Evolutionary conservation across 2,888 invertebrate genomes (phyloP), one percentile per base, ranked within the genome.

Genomic region (Atherix ibis): DNA sequence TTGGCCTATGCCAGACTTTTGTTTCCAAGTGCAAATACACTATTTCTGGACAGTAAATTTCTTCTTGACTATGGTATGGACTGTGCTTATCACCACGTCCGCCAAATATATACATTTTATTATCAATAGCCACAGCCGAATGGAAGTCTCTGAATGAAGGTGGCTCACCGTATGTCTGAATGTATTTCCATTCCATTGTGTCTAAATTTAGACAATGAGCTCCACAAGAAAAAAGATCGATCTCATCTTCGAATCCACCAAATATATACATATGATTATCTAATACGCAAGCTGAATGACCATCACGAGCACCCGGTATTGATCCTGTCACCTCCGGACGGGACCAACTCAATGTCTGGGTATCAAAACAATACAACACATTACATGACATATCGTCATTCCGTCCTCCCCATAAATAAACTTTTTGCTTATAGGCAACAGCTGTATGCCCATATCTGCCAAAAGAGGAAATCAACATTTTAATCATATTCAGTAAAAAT

Each of bases 211-310:
- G 63, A 33, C 70, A 71, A 54, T 78, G 81, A 1, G 85, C 74
- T 48, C 81, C 80, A 50, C 78, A 74, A 5, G 83, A 80, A 58
- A 84, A 88, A 41, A 75, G 69, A 51, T 82, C 78, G 26, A 76
- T 70, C 34, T 76, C 73, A 53, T 89, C 88, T 53, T 89, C 87
- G 62, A 81, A 92, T 1, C 92, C 92, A 18, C 88, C 91, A 65
- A 85, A 89, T 39, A 92, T 74, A 50, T 78, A 84, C 88, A 91
- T 89, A 48, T 67, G 71, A 48, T 78, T 69, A 35, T 68, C 67
- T 44, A 83, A 76, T 2, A 85, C 64, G 53, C 85, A 85, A 2
- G 91, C 88, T 1, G 88, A 79, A 56, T 94, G 92, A 0, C 92
- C 94, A 61, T 94, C 92, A 46, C 89, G 70, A 1, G 87, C 80